These are phyloP conservation scores for Pontoporia blainvillei DNA, from an alignment of 2,113 vertebrate species.

Conservation along the genomic window DNA sequence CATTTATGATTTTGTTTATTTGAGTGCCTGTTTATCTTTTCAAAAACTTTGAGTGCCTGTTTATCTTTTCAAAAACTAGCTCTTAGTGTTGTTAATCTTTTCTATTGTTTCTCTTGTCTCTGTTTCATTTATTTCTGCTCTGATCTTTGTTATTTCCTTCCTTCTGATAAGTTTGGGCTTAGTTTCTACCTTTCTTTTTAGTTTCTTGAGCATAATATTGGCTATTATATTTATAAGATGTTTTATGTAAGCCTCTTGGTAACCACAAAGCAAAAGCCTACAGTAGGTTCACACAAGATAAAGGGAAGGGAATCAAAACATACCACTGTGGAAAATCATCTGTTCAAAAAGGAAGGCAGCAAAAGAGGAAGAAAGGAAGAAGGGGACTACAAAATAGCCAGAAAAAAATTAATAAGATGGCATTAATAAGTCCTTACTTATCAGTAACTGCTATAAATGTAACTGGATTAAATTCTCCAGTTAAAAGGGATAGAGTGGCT, in stretches of 20 bases:
- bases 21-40: not conserved
- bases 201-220: not conserved
- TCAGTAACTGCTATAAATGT: not conserved
- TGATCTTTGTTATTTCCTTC: not conserved
- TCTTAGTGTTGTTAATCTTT: not conserved
- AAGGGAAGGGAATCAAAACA: not conserved
- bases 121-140: not conserved
- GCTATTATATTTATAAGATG: not conserved
- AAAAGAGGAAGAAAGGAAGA: not conserved
- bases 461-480: not conserved
- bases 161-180: not conserved
- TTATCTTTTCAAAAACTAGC: not conserved
- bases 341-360: not conserved
- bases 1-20: not conserved
- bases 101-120: not conserved
- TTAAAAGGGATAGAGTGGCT: not conserved
- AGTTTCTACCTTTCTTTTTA: not conserved
- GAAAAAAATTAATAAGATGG: not conserved
- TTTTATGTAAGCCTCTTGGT: not conserved
- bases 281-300: not conserved
- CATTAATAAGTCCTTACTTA: not conserved
- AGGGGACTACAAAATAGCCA: not conserved
- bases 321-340: not conserved
- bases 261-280: not conserved
- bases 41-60: not conserved